Evolutionary conservation across 2,797 vertebrate genomes (phyloP), one percentile per base, ranked within the genome.

Genomic region (Amblyopsis hoosieri): DNA sequence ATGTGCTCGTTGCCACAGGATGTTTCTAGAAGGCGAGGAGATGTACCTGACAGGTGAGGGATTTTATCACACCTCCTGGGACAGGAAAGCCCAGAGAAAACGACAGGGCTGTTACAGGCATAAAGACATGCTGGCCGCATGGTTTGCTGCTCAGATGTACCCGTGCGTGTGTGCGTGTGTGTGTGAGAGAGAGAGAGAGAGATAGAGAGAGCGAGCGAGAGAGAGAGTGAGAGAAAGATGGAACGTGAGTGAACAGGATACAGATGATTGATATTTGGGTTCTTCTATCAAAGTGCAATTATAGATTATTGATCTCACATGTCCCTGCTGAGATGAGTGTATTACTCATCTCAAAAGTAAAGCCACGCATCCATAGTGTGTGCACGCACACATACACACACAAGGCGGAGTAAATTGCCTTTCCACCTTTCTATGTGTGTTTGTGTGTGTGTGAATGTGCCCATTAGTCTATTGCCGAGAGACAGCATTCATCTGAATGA

Each of bases 31-130:
- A 83, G 97, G 97, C 64, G 94, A 97, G 73, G 97, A 99, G 87
- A 99, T 99, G 97, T 99, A 98, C 75, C 94, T 99, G 52, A 96
- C 96, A 93, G 96, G 97, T 97, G 86, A 80, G 88, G 59, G 10
- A 6, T 6, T 7, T 7, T 4, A 29, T 12, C 45, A 29, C 51
- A 10, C 45, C 57, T 14, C 3, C 46, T n/a, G 33, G 31, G 54
- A n/a, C 11, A 48, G 46, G 13, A 48, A n/a, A 48, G 46, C 11
- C 3, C 3, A 48, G 10, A 48, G 7, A 48, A 12, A 12, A 48
- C 3, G 12, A 48, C 11, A 48, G 46, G 46, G 10, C 11, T 12
- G 12, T 48, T 48, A 48, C 46, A 48, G 46, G 46, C 11, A 48
- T n/a, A 48, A 12, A 11, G 46, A 48, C 13, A 12, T 48, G n/a